A percentile compares a stretch with the other conserved stretches of the same genome.
These are phyloP conservation scores for Drosophila sordidapex DNA, from an alignment of 2,888 invertebrate species.

Conservation along the genomic window DNA sequence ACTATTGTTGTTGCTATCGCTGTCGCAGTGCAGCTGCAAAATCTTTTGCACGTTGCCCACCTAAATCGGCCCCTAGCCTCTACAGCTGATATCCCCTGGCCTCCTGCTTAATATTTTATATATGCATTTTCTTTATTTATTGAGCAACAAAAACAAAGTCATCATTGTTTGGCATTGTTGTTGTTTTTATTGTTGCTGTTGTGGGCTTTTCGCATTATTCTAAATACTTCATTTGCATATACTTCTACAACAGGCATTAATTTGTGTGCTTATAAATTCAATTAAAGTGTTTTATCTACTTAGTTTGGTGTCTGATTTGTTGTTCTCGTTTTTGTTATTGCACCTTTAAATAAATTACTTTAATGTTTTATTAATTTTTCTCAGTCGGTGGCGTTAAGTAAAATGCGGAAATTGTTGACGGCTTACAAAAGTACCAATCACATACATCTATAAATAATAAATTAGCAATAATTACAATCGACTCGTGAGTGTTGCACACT, in stretches of 20 bases:
- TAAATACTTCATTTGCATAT: slow-evolving; percentile 78
- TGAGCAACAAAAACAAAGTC: slow-evolving; percentile 68
- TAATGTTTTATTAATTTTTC: slow-evolving; percentile 77
- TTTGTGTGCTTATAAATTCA: slow-evolving; percentile 75
- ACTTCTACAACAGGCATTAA: slow-evolving; percentile 68
- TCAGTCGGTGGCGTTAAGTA: slow-evolving; percentile 53
- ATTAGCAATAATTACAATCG: slow-evolving; percentile 50
- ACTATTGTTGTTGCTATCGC: slow-evolving; percentile 33
- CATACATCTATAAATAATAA: slow-evolving; percentile 49
- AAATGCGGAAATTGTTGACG: slow-evolving; percentile 70
- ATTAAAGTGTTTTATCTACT: slow-evolving; percentile 72
- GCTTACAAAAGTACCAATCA: slow-evolving; percentile 44
- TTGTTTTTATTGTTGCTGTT: slow-evolving; percentile 32
- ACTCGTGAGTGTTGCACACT: slow-evolving; percentile 22
- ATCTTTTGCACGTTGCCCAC: slow-evolving; percentile 69
- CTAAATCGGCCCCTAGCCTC: slow-evolving; percentile 6
- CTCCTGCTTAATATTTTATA: slow-evolving; percentile 72
- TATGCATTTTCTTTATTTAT: slow-evolving; percentile 73
- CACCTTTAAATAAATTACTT: slow-evolving; percentile 54
- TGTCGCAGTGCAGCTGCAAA: slow-evolving; percentile 70
- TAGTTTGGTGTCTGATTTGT: slow-evolving; percentile 57
- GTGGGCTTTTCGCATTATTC: slow-evolving; percentile 63
- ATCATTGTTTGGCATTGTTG: slow-evolving; percentile 35
- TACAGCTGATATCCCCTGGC: not conserved
- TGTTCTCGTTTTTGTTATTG: slow-evolving; percentile 43